A percentile compares a stretch with the other conserved stretches of the same genome.
Evolutionary conservation across 2,797 vertebrate genomes (phyloP).

Genomic region (Coregonus sp.): DNA sequence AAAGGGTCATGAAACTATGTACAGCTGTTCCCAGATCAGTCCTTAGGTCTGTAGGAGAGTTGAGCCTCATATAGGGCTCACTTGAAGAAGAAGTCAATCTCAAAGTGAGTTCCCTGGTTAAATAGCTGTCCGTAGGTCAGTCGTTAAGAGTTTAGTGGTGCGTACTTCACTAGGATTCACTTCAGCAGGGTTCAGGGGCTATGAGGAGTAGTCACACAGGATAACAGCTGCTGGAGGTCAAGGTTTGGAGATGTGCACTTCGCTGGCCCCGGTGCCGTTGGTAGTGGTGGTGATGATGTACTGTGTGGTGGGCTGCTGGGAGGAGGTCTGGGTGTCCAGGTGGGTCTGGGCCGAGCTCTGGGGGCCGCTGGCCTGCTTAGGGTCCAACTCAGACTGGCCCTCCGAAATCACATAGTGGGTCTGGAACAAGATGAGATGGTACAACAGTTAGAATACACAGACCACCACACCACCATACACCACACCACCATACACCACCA

Average conservation of each 20-base stretch:
- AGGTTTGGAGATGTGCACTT: conserved; percentile 91
- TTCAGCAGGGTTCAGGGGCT: not conserved
- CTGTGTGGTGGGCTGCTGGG: conserved; percentile 85
- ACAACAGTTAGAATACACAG: not conserved
- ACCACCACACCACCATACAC: not conserved
- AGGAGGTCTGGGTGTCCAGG: conserved; percentile 79
- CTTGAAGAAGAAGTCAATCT: too few relatives aligned
- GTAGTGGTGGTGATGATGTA: conserved; percentile 95
- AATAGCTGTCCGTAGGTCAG: not conserved
- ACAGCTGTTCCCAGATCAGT: conserved; percentile 9
- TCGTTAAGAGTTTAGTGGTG: too few relatives aligned
- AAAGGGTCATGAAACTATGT: not conserved
- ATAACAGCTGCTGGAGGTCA: conserved; percentile 56
- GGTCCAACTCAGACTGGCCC: conserved; percentile 88
- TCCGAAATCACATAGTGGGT: conserved; percentile 96
- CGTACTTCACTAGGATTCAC: not conserved
- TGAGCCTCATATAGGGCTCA: not conserved
- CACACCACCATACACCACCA: too few relatives aligned
- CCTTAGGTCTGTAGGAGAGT: not conserved
- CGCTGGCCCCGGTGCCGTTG: conserved; percentile 81
- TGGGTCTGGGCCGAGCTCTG: conserved; percentile 72
- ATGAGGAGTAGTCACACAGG: not conserved
- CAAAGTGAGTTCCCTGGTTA: not conserved
- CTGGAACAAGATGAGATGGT: conserved; percentile 61
- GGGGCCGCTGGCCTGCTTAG: conserved; percentile 77